Evolutionary conservation across 2,888 invertebrate species (phyloP), one percentile per base, ranked within the genome.

Genomic region (Drosophila neotestacea): DNA sequence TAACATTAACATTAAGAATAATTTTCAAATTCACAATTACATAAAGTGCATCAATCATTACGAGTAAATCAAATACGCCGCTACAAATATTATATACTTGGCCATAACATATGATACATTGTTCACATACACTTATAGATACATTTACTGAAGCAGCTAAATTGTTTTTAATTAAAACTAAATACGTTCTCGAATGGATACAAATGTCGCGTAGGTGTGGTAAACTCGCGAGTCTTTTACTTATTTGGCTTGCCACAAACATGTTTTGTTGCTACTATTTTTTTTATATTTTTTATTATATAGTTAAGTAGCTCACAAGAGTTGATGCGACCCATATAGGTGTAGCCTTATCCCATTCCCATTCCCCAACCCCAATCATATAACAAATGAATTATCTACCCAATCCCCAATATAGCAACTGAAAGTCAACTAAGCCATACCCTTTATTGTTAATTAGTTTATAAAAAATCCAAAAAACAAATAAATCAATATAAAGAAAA

Each of bases 131-230:
- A 42, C 32, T 44, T 13, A 13, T 47, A 47, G 22, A 7, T 36
- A 52, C 7, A 28, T 27, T 16, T n/a, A 51, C 38, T 13, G 38
- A 51, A 50, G 34, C 38, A 68, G 54, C 67, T 72, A 73, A 80
- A 81, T 73, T 79, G 75, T 73, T 81, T 80, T 81, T 77, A 81
- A 81, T 81, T 81, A 79, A 81, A 79, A 79, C 56, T 79, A 81
- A 69, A 71, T 75, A 71, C 65, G 55, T 48, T 63, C 38, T 52
- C 52, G 27, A 60, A 60, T 39, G 55, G 34, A 36, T 56, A 68
- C 48, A 54, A 70, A 68, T 64, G 66, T 47, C 68, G 73, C 77
- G 77, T 75, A 77, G 81, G 81, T 77, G 79, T 79, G 81, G 50
- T 77, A 77, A 75, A 66, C 72, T 69, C 66, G 79, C 64, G 52